phyloP scores from a whole-genome alignment of 2,888 invertebrate species.

The Scelioninae gen. 1 region DNA sequence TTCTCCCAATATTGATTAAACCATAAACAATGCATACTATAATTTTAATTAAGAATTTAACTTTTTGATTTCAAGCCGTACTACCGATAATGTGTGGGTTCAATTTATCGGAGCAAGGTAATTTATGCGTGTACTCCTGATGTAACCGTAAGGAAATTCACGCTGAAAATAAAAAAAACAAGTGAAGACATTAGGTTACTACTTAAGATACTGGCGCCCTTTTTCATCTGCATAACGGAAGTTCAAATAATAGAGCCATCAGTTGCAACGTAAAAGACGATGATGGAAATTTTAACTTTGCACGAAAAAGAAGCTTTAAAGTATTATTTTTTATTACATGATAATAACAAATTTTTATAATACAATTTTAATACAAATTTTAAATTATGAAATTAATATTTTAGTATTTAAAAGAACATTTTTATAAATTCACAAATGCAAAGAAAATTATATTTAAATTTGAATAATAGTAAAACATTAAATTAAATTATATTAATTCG shows the following conservation, averaged over 20 bases:
- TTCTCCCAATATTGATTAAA: not conserved
- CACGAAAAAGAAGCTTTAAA: constrained; percentile 1
- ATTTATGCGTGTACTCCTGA: constrained; percentile 10
- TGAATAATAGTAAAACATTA: no score
- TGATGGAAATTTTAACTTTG: constrained; percentile 26
- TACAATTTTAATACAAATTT: not conserved
- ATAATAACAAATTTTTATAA: not conserved
- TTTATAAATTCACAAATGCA: no score
- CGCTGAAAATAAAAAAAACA: constrained; percentile 24
- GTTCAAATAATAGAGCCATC: constrained; percentile 38
- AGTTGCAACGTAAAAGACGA: constrained; percentile 22
- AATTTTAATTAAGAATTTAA: constrained; percentile 30
- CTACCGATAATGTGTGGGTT: not conserved
- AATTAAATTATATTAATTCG: no score
- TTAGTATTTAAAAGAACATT: no score
- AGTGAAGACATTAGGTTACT: constrained; percentile 12
- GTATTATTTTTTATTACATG: not conserved
- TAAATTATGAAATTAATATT: not conserved
- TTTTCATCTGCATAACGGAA: constrained; percentile 28
- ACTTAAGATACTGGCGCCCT: constrained; percentile 31
- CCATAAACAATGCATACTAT: constrained; percentile 1
- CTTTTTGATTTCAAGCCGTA: not conserved
- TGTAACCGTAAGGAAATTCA: constrained; percentile 23
- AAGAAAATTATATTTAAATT: no score
- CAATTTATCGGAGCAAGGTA: constrained; percentile 33